phyloP scores from a whole-genome alignment of 37 sponge, comb jelly and placozoan genomes.

The Mnemiopsis leidyi region DNA sequence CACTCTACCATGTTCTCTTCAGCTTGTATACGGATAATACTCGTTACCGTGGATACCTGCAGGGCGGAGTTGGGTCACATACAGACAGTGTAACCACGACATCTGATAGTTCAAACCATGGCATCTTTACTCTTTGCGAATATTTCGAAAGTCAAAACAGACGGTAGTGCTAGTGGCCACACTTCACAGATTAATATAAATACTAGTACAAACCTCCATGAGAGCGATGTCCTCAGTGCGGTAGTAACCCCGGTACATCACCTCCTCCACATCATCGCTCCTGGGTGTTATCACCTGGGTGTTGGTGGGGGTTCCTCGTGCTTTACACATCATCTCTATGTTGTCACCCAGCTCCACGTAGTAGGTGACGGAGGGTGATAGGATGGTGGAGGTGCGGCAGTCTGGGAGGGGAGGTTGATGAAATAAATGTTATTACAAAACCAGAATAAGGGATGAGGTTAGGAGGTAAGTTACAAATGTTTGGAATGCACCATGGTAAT shows the following conservation, averaged over 20 bases:
- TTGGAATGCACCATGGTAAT: no score
- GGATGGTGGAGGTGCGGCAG: constrained; percentile 47
- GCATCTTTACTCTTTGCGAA: background rate
- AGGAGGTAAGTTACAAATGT: no score
- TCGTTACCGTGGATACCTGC: constrained; percentile 43
- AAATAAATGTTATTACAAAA: no score
- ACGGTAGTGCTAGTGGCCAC: background rate
- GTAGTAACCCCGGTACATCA: constrained; percentile 9
- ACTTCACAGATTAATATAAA: background rate
- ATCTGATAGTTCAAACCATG: no score
- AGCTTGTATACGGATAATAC: constrained; percentile 16
- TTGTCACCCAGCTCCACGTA: constrained; percentile 25
- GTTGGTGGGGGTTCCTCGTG: constrained; percentile 3
- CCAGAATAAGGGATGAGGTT: no score
- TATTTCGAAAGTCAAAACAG: background rate
- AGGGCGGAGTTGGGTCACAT: background rate
- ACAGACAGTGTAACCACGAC: no score
- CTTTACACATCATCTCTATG: background rate
- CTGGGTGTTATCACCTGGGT: constrained; percentile 11
- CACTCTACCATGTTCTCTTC: constrained; percentile 46
- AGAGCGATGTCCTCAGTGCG: background rate
- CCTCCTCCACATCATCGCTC: background rate
- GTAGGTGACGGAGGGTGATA: background rate
- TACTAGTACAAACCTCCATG: constrained; percentile 4
- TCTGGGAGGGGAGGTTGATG: constrained; percentile 16